Percentiles rank a stretch among this genome's conserved stretches.
Conservation (phyloP, 2,113 vertebrate species). For the Isurus oxyrinchus region DNA sequence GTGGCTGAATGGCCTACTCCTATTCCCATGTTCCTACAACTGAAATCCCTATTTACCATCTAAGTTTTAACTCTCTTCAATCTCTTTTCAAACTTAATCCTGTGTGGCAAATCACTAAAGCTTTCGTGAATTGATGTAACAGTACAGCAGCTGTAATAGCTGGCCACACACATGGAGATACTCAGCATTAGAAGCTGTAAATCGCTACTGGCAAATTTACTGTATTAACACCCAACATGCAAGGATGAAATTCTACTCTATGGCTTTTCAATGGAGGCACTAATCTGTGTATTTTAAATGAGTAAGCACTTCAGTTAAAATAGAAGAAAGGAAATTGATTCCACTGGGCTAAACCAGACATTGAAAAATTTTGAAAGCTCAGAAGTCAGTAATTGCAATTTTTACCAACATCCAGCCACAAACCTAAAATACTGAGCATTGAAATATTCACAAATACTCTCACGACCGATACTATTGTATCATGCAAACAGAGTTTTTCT, state of each 20-base stretch:
- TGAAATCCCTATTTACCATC: background rate
- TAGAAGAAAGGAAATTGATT: background rate
- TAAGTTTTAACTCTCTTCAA: conserved; percentile 9
- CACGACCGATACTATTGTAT: background rate
- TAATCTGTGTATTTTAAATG: background rate
- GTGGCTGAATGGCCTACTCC: background rate
- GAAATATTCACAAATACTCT: background rate
- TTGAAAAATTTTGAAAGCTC: background rate
- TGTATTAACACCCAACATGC: background rate
- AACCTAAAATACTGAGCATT: background rate
- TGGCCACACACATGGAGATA: background rate
- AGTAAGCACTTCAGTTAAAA: background rate
- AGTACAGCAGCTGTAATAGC: background rate
- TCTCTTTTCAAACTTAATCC: background rate
- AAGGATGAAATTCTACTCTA: background rate
- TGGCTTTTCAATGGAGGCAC: background rate
- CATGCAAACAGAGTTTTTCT: background rate
- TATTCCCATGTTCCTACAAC: background rate
- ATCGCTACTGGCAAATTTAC: background rate
- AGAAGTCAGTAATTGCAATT: background rate
- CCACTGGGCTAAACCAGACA: background rate
- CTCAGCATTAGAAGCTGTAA: background rate
- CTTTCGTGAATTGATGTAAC: background rate
- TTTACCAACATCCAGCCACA: background rate
- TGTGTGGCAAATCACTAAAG: background rate